Base-by-base conservation (phyloP, 2,113 vertebrate genomes). In the Nannospalax galili region DNA sequence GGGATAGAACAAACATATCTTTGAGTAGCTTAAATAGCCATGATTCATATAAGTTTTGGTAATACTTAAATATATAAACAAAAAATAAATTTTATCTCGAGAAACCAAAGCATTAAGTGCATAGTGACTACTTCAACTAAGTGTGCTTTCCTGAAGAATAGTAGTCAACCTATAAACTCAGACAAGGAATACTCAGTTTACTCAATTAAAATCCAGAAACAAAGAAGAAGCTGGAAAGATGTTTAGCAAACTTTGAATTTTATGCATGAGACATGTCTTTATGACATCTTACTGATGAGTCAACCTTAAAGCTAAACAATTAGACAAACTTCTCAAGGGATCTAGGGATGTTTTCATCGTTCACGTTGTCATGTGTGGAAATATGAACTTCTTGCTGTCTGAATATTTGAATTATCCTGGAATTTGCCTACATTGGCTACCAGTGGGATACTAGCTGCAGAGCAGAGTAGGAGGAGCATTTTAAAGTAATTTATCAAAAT, bases 401-500 rank as follows among this genome's bases (percentile, higher is more conserved):
- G 0, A 93, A 80, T 48, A 88, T 81, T 89, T 95, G 92, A 58
- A 90, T 89, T 90, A 94, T 77, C 91, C 79, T 91, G 70, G 42
- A 35, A 96, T 78, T 15, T 42, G 56, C 84, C 67, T 80, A 52
- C 52, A 84, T 16, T 67, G 84, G 35, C 58, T 93, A 92, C 72
- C 70, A 93, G 60, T 56, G 72, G 81, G 62, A 96, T 80, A 90
- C 56, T 94, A 96, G 96, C 72, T 95, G 82, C 1, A 35, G 73
- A 95, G 28, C 52, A 94, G 87, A 94, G n/a, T 32, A 97, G 81
- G 80, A 97, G 74, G 72, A 85, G 24, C 82, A 64, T 92, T 92
- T 92, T 87, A 97, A 78, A 79, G 90, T 28, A 96, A 97, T 97
- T 97, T 96, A 96, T 97, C 94, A 96, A 97, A 97, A 97, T 97